These are phyloP conservation scores for Ormyrus thymus DNA, from an alignment of 2,888 invertebrate species.

Conservation along the genomic window DNA sequence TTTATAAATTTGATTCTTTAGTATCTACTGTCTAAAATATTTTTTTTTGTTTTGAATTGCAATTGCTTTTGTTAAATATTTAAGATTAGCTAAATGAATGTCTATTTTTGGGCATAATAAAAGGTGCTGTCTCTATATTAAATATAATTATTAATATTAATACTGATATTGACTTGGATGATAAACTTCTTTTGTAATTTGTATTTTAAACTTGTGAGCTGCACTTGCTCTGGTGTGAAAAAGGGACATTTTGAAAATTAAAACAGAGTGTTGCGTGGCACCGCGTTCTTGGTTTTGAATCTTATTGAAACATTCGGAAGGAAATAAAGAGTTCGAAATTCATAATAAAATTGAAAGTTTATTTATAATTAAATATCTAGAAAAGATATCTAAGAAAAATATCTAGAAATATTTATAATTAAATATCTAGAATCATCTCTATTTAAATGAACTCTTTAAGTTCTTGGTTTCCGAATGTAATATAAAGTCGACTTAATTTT, in stretches of 20 bases:
- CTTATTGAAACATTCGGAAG: no score
- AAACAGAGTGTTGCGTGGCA: slow-evolving; percentile 58
- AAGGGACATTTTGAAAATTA: background rate
- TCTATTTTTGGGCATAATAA: slow-evolving; percentile 18
- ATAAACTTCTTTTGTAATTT: slow-evolving; percentile 25
- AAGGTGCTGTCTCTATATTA: slow-evolving; percentile 32
- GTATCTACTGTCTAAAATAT: no score
- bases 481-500: background rate
- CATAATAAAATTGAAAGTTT: slow-evolving; percentile 8
- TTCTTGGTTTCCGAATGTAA: background rate
- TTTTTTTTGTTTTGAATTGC: no score
- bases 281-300: slow-evolving; percentile 47
- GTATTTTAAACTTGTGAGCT: background rate
- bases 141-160: slow-evolving; percentile 23
- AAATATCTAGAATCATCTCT: background rate
- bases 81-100: background rate
- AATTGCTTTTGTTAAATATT: no score
- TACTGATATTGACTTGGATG: background rate
- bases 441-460: slow-evolving; percentile 8
- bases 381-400: no score
- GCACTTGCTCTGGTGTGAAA: slow-evolving; percentile 4
- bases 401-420: slow-evolving; percentile 3
- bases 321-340: slow-evolving; percentile 20
- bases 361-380: background rate
- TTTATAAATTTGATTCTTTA: no score